Evolutionary conservation across 2,888 invertebrate species (phyloP).

Genomic region (Phragmatobia fuliginosa): DNA sequence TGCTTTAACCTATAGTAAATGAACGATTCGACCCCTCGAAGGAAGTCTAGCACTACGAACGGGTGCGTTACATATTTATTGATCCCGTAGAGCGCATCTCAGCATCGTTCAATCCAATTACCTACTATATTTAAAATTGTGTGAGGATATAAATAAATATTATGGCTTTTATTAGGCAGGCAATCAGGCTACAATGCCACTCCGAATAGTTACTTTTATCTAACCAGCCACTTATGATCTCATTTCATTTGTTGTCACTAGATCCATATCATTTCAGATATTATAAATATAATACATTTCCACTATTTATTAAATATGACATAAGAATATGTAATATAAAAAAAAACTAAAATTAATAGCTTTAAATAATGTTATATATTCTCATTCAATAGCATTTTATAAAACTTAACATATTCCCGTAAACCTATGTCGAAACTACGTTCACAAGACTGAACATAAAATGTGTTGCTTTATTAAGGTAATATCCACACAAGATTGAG

Average conservation of each 20-base stretch:
- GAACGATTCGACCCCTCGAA: slow-evolving; percentile 27
- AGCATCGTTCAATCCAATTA: slow-evolving; percentile 14
- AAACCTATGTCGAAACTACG: background rate
- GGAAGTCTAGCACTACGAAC: slow-evolving; percentile 22
- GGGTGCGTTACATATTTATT: slow-evolving; percentile 11
- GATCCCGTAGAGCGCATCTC: slow-evolving; percentile 14
- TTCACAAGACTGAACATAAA: background rate
- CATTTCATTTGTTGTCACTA: background rate
- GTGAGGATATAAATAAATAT: background rate
- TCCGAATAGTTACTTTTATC: background rate
- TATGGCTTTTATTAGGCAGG: slow-evolving; percentile 18
- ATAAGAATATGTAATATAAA: background rate
- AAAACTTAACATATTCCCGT: slow-evolving; percentile 11
- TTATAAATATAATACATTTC: background rate
- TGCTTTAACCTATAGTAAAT: slow-evolving; percentile 33
- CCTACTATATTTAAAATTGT: background rate
- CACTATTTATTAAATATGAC: background rate
- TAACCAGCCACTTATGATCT: slow-evolving; percentile 3
- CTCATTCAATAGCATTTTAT: background rate
- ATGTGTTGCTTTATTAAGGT: slow-evolving; percentile 11
- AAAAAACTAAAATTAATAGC: background rate
- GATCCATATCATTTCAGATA: slow-evolving; percentile 2
- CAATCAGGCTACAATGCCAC: background rate
- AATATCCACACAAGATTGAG: slow-evolving; percentile 22
- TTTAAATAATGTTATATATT: slow-evolving; percentile 1